Percentiles rank a stretch among this genome's conserved stretches.
Evolutionary conservation across 2,797 vertebrate genomes (phyloP).

Genomic region (Acanthurus leucopareius): DNA sequence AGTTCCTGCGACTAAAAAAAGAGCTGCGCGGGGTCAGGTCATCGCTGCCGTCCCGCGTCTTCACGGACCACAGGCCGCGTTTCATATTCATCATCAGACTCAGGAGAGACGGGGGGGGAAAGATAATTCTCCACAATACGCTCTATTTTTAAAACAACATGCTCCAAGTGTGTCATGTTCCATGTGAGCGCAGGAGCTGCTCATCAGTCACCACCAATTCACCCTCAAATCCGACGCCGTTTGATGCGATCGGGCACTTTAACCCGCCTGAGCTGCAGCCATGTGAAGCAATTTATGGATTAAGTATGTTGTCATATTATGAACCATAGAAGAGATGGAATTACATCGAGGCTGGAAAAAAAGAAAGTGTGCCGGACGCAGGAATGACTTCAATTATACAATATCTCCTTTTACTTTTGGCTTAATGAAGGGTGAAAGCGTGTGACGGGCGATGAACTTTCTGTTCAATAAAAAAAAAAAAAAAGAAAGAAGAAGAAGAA

Average conservation of each 20-base stretch:
- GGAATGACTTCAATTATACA: slow-evolving; percentile 1
- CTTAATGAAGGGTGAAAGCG: slow-evolving; percentile 26
- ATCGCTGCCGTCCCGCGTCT: slow-evolving; percentile 6
- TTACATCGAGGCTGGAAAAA: not conserved
- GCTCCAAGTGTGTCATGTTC: slow-evolving; percentile 1
- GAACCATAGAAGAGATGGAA: not conserved
- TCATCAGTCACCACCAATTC: not conserved
- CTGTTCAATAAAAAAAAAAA: slow-evolving; percentile 15
- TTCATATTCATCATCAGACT: slow-evolving; percentile 61
- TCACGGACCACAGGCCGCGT: slow-evolving; percentile 19
- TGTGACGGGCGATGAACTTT: slow-evolving; percentile 24
- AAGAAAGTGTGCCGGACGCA: not conserved
- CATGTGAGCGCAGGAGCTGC: not conserved
- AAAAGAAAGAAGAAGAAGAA: too few relatives aligned
- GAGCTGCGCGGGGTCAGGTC: slow-evolving; percentile 48
- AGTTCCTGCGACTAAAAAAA: slow-evolving; percentile 50
- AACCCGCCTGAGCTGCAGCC: not conserved
- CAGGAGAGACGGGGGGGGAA: not conserved
- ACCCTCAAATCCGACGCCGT: not conserved
- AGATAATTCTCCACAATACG: slow-evolving; percentile 12
- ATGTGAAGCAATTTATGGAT: not conserved
- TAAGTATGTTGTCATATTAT: not conserved
- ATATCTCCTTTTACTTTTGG: slow-evolving; percentile 15
- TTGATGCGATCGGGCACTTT: not conserved
- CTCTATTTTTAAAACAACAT: slow-evolving; percentile 2